Evolutionary conservation across 2,113 vertebrate genomes (phyloP).

Genomic region (Merops nubicus): DNA sequence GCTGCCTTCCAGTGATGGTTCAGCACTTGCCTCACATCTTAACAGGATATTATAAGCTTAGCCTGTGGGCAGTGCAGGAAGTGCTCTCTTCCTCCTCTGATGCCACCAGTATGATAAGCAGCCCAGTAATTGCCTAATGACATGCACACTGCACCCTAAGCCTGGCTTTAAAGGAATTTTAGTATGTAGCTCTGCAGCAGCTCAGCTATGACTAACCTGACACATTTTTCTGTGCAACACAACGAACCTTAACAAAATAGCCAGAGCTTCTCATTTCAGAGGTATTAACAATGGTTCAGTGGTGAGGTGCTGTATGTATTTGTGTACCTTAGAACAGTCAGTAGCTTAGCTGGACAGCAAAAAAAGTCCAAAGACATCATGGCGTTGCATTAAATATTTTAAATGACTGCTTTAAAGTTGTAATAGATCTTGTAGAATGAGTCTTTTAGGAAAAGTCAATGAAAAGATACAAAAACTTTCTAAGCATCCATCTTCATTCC

Average conservation of each 20-base stretch:
- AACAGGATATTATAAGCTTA: neutral
- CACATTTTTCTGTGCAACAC: neutral
- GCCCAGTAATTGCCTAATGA: neutral
- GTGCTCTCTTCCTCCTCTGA: neutral
- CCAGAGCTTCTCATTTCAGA: neutral
- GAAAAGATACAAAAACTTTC: neutral
- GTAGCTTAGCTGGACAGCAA: neutral
- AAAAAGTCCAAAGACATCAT: neutral
- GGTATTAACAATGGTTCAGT: neutral
- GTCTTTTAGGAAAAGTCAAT: neutral
- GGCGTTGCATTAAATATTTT: neutral
- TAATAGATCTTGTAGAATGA: neutral
- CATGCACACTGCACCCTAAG: neutral
- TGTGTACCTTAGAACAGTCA: neutral
- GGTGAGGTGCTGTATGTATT: neutral
- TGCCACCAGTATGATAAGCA: neutral
- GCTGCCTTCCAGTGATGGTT: neutral
- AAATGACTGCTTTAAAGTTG: neutral
- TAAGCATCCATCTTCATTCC: too few relatives aligned
- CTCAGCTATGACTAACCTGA: neutral
- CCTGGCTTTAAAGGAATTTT: neutral
- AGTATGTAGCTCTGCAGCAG: neutral
- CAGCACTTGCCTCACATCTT: neutral
- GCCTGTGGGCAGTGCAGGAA: neutral
- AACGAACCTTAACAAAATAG: neutral